phyloP scores from a whole-genome alignment of 2,113 vertebrate species.

The Myotis brandtii region DNA sequence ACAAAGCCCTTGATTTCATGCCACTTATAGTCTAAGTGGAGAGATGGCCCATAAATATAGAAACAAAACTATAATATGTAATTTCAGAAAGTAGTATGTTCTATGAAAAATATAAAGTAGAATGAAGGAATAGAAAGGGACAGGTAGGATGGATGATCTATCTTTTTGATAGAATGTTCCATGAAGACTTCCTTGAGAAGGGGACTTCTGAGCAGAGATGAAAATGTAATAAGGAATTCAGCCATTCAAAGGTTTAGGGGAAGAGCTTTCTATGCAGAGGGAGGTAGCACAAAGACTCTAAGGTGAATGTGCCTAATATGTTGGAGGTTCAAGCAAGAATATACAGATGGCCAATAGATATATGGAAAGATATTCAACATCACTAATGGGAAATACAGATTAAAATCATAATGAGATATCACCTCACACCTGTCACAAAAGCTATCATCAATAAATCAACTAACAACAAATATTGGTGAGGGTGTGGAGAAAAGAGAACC shows the following conservation, averaged over 20 bases:
- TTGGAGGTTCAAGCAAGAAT: neutral
- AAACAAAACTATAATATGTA: conserved; percentile 25
- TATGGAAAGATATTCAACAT: neutral
- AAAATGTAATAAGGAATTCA: neutral
- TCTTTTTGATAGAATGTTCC: conserved; percentile 13
- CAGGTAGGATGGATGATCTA: neutral
- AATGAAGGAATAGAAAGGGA: neutral
- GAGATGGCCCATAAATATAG: neutral
- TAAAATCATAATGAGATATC: neutral
- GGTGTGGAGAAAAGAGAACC: neutral
- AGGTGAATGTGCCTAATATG: neutral
- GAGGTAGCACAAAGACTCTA: neutral
- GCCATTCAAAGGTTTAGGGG: neutral
- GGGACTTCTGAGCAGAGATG: neutral
- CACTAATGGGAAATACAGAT: neutral
- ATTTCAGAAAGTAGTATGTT: neutral
- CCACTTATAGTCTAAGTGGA: neutral
- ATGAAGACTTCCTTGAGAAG: neutral
- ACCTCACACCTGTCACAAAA: neutral
- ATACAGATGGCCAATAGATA: neutral
- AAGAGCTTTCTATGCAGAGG: neutral
- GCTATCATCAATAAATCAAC: neutral
- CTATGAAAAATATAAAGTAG: neutral
- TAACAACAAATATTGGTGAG: neutral
- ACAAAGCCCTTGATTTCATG: neutral